Conservation (phyloP, 1,140 invertebrate species). For the Zophobas atratus region DNA sequence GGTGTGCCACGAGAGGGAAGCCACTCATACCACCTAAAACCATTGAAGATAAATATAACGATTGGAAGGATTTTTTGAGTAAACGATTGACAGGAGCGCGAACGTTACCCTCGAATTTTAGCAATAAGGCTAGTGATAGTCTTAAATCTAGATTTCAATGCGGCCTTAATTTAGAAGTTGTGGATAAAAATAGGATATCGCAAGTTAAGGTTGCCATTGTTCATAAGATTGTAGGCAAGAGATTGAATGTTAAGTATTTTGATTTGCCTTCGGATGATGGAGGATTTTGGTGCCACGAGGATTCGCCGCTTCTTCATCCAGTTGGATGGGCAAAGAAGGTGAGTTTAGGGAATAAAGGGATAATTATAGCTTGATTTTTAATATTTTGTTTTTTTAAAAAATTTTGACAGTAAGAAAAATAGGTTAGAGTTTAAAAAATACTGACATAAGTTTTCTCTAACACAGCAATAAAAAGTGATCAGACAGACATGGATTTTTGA, state of each 20-base stretch:
- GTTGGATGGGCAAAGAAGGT: slow-evolving; percentile 91
- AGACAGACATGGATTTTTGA: no score
- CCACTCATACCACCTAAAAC: slow-evolving; percentile 93
- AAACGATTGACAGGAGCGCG: slow-evolving; percentile 91
- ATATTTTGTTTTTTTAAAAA: no score
- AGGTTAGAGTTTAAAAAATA: no score
- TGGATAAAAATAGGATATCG: slow-evolving; percentile 95
- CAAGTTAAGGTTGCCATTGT: slow-evolving; percentile 92
- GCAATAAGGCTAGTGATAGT: slow-evolving; percentile 88
- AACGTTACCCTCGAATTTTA: slow-evolving; percentile 93
- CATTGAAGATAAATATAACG: slow-evolving; percentile 92
- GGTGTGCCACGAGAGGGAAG: slow-evolving; percentile 96
- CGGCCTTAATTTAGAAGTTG: slow-evolving; percentile 92
- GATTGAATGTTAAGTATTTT: slow-evolving; percentile 92
- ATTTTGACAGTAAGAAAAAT: no score
- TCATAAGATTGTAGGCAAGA: slow-evolving; percentile 91
- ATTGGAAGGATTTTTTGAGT: slow-evolving; percentile 97
- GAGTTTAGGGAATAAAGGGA: slow-evolving; percentile 7
- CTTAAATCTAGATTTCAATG: slow-evolving; percentile 86
- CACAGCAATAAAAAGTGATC: no score
- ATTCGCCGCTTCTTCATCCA: slow-evolving; percentile 94
- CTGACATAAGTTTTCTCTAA: no score
- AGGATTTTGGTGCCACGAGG: slow-evolving; percentile 97
- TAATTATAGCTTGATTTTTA: no score
- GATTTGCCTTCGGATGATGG: slow-evolving; percentile 83